A percentile compares a stretch with the other conserved stretches of the same genome.
phyloP scores from a whole-genome alignment of 2,888 invertebrate species.

The Pteria penguin region DNA sequence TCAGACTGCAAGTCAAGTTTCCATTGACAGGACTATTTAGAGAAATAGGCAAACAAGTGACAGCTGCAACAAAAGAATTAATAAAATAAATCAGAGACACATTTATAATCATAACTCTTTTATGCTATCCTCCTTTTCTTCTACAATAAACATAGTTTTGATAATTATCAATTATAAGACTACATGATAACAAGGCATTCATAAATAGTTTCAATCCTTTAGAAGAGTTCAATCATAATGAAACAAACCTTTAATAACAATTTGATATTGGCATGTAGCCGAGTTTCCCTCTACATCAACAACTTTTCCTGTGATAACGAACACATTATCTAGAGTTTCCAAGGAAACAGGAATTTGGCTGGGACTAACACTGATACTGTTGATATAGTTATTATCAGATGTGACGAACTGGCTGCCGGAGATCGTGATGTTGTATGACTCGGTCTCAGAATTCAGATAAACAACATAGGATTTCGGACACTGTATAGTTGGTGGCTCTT shows the following conservation, averaged over 20 bases:
- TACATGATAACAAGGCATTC: too few species aligned
- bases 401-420: slow-evolving; percentile 4
- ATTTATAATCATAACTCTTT: too few species aligned
- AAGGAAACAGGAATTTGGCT: slow-evolving; percentile 16
- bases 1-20: slow-evolving; percentile 12
- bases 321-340: slow-evolving; percentile 1
- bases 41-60: slow-evolving; percentile 14
- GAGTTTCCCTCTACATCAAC: slow-evolving; percentile 25
- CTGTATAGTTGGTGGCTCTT: slow-evolving; percentile 18
- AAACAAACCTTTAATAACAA: slow-evolving; percentile 16
- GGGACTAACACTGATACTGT: slow-evolving; percentile 12
- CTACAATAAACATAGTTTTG: too few species aligned
- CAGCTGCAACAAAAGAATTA: too few species aligned
- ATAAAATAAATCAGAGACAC: too few species aligned
- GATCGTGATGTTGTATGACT: slow-evolving; percentile 11
- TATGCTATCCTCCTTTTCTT: too few species aligned
- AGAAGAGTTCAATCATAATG: too few species aligned
- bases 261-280: slow-evolving; percentile 26
- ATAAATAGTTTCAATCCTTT: too few species aligned
- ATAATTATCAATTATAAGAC: too few species aligned
- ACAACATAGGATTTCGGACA: slow-evolving; percentile 22
- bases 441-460: slow-evolving; percentile 7
- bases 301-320: slow-evolving; percentile 16
- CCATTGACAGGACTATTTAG: slow-evolving; percentile 32
- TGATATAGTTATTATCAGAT: neutral